phyloP scores from a whole-genome alignment of 2,888 invertebrate species.

The Hypena proboscidalis region DNA sequence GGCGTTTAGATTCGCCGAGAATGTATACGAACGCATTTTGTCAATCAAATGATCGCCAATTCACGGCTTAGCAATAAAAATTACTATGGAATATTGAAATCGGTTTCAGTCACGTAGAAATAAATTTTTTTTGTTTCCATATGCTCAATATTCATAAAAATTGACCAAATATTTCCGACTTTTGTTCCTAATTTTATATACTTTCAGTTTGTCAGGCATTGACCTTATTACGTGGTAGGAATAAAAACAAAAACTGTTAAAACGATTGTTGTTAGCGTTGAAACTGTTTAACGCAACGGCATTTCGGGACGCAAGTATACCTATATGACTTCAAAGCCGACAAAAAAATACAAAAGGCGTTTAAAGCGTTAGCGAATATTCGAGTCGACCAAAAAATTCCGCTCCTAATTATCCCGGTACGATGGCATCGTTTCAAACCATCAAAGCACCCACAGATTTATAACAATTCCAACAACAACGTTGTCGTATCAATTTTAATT shows the following conservation, averaged over 20 bases:
- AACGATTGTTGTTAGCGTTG: too few relatives aligned
- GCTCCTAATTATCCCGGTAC: background rate
- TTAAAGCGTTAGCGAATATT: background rate
- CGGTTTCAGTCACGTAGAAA: too few relatives aligned
- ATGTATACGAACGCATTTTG: conserved; percentile 1
- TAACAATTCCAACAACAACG: conserved; percentile 18
- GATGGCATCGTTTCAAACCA: background rate
- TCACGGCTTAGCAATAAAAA: background rate
- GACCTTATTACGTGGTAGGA: too few relatives aligned
- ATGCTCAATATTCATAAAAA: too few relatives aligned
- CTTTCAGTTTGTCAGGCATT: too few relatives aligned
- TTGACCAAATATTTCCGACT: too few relatives aligned
- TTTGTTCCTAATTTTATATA: too few relatives aligned
- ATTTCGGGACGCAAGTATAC: background rate
- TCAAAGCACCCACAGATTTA: conserved; percentile 2
- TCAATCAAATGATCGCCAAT: conserved; percentile 4
- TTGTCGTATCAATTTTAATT: conserved; percentile 40
- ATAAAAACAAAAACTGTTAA: too few relatives aligned
- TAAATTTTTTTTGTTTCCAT: too few relatives aligned
- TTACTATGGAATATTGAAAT: too few relatives aligned
- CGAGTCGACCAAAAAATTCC: conserved; percentile 2
- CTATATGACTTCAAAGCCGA: background rate
- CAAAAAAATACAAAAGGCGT: background rate
- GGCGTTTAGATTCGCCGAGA: background rate
- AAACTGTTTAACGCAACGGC: too few relatives aligned